A percentile compares a stretch with the other conserved stretches of the same genome.
Conservation (phyloP, 2,888 invertebrate genomes). For the Gymnosoma rotundatum region DNA sequence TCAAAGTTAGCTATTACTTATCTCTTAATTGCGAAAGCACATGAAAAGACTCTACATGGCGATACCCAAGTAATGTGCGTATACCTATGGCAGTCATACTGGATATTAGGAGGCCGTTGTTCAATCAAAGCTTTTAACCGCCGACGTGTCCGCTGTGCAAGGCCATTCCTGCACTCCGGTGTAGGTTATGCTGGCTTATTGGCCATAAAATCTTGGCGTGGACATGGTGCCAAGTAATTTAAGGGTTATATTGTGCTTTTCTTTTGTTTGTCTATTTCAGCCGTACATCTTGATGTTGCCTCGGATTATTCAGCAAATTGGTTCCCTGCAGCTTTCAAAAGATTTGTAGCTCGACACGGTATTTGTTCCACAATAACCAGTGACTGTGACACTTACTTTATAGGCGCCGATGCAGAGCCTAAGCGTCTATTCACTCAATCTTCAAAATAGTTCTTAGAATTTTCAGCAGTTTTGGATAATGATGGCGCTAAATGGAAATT, state of each 20-base stretch:
- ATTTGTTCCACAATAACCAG: slow-evolving; percentile 6
- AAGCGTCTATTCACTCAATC: slow-evolving; percentile 32
- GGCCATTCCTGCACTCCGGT: slow-evolving; percentile 36
- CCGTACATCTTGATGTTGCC: slow-evolving; percentile 43
- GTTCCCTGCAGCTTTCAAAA: slow-evolving; percentile 39
- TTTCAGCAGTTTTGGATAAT: too few relatives aligned
- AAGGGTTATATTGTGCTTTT: slow-evolving; percentile 38
- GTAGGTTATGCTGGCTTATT: slow-evolving; percentile 59
- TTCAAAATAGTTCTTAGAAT: slow-evolving; percentile 3
- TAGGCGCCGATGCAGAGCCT: slow-evolving; percentile 27
- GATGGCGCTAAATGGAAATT: too few relatives aligned
- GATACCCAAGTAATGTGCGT: background rate
- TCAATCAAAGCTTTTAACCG: slow-evolving; percentile 21
- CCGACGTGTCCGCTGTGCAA: slow-evolving; percentile 26
- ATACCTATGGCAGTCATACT: slow-evolving; percentile 9
- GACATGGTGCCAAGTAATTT: slow-evolving; percentile 23
- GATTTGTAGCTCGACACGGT: slow-evolving; percentile 39
- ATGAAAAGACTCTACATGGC: slow-evolving; percentile 3
- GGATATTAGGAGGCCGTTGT: slow-evolving; percentile 28
- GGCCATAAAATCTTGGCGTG: slow-evolving; percentile 29
- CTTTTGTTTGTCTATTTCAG: slow-evolving; percentile 38
- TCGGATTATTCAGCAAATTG: background rate
- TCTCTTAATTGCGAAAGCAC: background rate
- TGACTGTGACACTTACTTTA: slow-evolving; percentile 35
- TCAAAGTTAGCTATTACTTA: slow-evolving; percentile 5